Evolutionary conservation across 2,113 vertebrate species (phyloP).

Genomic region (Ia io): DNA sequence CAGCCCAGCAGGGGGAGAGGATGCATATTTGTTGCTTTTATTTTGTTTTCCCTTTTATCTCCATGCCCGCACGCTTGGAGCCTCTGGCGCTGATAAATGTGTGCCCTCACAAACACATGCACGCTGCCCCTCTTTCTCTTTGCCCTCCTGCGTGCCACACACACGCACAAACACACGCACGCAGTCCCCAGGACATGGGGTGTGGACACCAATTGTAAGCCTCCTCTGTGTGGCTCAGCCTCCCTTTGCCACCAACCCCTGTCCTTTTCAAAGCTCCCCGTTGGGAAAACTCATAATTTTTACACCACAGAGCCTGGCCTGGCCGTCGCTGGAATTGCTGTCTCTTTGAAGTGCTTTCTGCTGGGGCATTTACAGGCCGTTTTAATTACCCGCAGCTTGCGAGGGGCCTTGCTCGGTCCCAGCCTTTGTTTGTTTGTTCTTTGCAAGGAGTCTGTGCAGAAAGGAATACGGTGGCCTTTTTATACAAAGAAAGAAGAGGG

Average conservation of each 20-base stretch:
- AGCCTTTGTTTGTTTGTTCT: slow-evolving; percentile 84
- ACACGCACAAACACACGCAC: not conserved
- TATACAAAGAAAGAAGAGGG: slow-evolving; percentile 12
- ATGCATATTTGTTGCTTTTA: slow-evolving; percentile 54
- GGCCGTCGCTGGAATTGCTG: slow-evolving; percentile 79
- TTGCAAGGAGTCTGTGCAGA: slow-evolving; percentile 73
- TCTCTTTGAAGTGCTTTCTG: slow-evolving; percentile 89
- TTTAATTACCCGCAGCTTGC: slow-evolving; percentile 89
- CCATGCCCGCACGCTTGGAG: not conserved
- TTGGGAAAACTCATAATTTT: slow-evolving; percentile 86
- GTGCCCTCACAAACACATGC: not conserved
- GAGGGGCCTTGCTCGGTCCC: slow-evolving; percentile 82
- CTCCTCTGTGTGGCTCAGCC: slow-evolving; percentile 32
- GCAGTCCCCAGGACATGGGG: not conserved
- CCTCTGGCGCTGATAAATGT: slow-evolving; percentile 54
- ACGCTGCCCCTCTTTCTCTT: not conserved
- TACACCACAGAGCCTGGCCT: slow-evolving; percentile 80
- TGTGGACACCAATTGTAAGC: slow-evolving; percentile 21
- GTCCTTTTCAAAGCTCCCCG: slow-evolving; percentile 82
- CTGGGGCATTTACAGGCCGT: slow-evolving; percentile 86
- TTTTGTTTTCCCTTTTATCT: slow-evolving; percentile 72
- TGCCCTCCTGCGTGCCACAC: not conserved
- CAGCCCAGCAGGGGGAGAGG: slow-evolving; percentile 48
- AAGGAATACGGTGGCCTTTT: slow-evolving; percentile 46
- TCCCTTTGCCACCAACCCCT: slow-evolving; percentile 72